Percentiles rank a stretch among this genome's conserved stretches.
Evolutionary conservation across 2,113 vertebrate genomes (phyloP).

Genomic region (Strix aluco): DNA sequence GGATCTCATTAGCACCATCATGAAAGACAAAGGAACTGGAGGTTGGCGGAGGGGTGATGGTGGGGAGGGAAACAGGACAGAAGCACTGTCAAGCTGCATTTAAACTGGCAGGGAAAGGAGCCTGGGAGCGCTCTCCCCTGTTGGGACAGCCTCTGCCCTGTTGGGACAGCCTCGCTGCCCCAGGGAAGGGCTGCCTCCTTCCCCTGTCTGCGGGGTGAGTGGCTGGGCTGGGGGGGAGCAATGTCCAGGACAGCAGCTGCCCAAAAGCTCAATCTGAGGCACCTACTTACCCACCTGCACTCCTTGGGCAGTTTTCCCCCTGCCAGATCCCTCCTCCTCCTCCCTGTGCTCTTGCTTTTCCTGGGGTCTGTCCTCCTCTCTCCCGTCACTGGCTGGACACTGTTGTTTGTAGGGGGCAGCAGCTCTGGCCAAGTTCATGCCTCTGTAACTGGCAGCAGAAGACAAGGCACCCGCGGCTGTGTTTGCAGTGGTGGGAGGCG

Average conservation of each 20-base stretch:
- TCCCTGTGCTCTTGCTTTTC: background rate
- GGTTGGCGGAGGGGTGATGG: background rate
- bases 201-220: background rate
- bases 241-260: background rate
- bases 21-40: background rate
- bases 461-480: background rate
- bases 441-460: background rate
- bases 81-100: background rate
- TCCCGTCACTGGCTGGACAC: background rate
- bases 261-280: background rate
- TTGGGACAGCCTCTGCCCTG: background rate
- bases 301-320: background rate
- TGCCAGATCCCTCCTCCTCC: background rate
- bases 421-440: background rate
- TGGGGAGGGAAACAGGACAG: background rate
- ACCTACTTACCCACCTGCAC: background rate
- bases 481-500: background rate
- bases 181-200: background rate
- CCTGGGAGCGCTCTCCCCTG: background rate
- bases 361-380: background rate
- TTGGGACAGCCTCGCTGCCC: background rate
- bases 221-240: background rate
- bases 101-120: background rate
- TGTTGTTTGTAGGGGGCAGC: background rate
- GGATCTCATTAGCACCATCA: constrained; percentile 4